Percentiles rank a stretch among this genome's conserved stretches.
phyloP scores from a whole-genome alignment of 2,888 invertebrate species.

The Mesorhabditis spiculigera region DNA sequence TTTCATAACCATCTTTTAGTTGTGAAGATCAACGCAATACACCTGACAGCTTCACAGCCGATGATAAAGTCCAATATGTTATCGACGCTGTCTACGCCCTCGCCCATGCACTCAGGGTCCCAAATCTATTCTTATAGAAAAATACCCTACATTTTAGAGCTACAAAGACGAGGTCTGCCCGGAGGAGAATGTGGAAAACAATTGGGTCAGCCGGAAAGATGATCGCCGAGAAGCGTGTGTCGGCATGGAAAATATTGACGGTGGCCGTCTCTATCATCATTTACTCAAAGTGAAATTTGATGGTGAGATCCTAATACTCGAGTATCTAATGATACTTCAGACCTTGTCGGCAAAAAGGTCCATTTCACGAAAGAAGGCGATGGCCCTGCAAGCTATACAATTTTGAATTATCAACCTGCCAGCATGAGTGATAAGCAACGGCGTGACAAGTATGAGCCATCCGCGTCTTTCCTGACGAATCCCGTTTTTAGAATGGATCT shows the following conservation, averaged over 20 bases:
- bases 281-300: slow-evolving; percentile 73
- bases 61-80: slow-evolving; percentile 68
- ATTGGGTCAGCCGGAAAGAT: slow-evolving; percentile 49
- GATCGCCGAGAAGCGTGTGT: slow-evolving; percentile 65
- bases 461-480: background rate
- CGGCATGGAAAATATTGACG: slow-evolving; percentile 61
- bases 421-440: slow-evolving; percentile 22
- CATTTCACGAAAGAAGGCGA: slow-evolving; percentile 59
- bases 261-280: slow-evolving; percentile 71
- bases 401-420: slow-evolving; percentile 62
- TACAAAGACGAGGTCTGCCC: slow-evolving; percentile 50
- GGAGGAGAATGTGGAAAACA: slow-evolving; percentile 46
- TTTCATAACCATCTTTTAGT: slow-evolving; percentile 19
- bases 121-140: background rate
- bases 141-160: slow-evolving; percentile 23
- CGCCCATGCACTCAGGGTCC: slow-evolving; percentile 66
- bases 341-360: slow-evolving; percentile 61
- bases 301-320: slow-evolving; percentile 63
- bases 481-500: background rate
- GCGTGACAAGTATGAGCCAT: background rate
- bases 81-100: slow-evolving; percentile 74
- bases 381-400: slow-evolving; percentile 62
- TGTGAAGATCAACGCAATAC: slow-evolving; percentile 50
- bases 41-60: slow-evolving; percentile 55
- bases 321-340: slow-evolving; percentile 45